phyloP scores from a whole-genome alignment of 2,888 invertebrate genomes.

The Apomyelois bistriatella region DNA sequence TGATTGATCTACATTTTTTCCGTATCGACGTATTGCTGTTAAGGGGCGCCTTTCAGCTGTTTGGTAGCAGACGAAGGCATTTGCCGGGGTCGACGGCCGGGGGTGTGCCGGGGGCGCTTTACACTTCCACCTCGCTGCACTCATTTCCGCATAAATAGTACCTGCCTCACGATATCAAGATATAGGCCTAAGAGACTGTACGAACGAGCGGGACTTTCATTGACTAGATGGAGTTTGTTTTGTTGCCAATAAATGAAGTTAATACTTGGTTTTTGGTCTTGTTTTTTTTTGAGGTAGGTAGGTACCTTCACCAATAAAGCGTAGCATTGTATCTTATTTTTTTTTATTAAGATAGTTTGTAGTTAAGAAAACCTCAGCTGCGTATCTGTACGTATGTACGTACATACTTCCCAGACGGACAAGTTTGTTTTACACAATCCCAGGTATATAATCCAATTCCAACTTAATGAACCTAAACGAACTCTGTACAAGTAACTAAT shows the following conservation, averaged over 20 bases:
- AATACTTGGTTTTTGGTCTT: too few species aligned
- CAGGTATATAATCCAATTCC: not conserved
- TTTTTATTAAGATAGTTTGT: too few species aligned
- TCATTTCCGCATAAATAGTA: constrained; percentile 75
- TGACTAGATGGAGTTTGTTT: constrained; percentile 7
- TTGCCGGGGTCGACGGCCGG: constrained; percentile 66
- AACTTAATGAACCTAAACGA: not conserved
- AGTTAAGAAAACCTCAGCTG: too few species aligned
- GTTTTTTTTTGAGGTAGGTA: too few species aligned
- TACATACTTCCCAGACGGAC: too few species aligned
- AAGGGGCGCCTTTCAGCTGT: constrained; percentile 33
- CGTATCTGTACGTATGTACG: too few species aligned
- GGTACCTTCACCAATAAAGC: too few species aligned
- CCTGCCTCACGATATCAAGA: constrained; percentile 56
- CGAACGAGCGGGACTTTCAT: constrained; percentile 15
- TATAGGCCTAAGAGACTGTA: constrained; percentile 35
- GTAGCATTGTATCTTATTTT: too few species aligned
- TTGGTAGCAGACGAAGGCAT: constrained; percentile 17
- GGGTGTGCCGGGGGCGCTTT: constrained; percentile 60
- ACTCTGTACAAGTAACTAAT: constrained; percentile 41
- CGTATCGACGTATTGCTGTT: constrained; percentile 25
- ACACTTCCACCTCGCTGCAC: constrained; percentile 74
- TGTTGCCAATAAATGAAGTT: not conserved
- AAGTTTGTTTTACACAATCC: too few species aligned
- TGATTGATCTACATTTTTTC: constrained; percentile 43